These are phyloP conservation scores for Nymphalis polychloros DNA, from an alignment of 2,888 invertebrate species.

Conservation along the genomic window DNA sequence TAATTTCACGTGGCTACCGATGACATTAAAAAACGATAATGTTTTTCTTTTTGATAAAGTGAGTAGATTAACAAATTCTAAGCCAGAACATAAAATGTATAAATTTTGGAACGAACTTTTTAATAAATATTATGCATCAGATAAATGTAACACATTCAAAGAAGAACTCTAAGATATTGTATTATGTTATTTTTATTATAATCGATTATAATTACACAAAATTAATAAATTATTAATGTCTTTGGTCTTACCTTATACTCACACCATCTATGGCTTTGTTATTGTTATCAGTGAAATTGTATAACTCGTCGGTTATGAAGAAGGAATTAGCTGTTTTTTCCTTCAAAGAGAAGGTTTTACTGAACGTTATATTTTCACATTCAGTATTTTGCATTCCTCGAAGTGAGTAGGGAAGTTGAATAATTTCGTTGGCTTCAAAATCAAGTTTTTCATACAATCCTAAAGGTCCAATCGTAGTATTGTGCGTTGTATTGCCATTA, in stretches of 20 bases:
- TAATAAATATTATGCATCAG: conserved; percentile 52
- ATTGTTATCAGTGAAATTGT: conserved; percentile 66
- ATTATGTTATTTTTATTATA: too few species aligned
- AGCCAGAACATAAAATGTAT: conserved; percentile 55
- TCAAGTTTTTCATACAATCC: conserved; percentile 70
- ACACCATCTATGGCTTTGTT: conserved; percentile 71
- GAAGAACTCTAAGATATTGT: conserved; percentile 56
- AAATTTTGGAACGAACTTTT: conserved; percentile 67
- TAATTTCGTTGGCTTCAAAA: conserved; percentile 49
- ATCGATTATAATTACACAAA: too few species aligned
- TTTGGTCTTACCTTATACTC: conserved; percentile 58
- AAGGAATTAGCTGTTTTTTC: conserved; percentile 69
- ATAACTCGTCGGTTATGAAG: conserved; percentile 58
- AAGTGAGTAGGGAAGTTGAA: conserved; percentile 63
- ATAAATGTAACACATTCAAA: conserved; percentile 50
- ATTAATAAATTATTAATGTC: neutral
- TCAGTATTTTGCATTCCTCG: conserved; percentile 50
- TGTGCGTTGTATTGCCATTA: conserved; percentile 42
- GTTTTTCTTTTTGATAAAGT: conserved; percentile 55
- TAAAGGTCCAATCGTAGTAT: conserved; percentile 55
- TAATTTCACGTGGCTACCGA: conserved; percentile 58
- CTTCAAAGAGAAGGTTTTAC: conserved; percentile 54
- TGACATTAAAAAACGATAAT: conserved; percentile 52
- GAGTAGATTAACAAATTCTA: conserved; percentile 49
- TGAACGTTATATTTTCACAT: conserved; percentile 51